Percentiles rank a stretch among this genome's conserved stretches.
phyloP scores from a whole-genome alignment of 2,113 vertebrate genomes.

The Myotis lucifugus region DNA sequence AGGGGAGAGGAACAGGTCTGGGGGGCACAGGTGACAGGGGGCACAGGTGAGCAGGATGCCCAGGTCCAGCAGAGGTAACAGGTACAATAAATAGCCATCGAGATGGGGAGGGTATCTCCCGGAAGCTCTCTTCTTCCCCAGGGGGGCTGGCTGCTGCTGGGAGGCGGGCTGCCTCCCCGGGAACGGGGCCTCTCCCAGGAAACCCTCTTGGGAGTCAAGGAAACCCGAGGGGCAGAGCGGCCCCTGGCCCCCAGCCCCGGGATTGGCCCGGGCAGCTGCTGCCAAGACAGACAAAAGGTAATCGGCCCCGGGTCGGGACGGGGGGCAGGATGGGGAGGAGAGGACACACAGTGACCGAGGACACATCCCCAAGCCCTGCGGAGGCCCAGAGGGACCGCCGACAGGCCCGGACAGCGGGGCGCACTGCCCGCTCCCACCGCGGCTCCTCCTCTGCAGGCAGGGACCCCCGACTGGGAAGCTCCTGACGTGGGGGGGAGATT shows the following conservation, averaged over 20 bases:
- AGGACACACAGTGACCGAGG: not conserved
- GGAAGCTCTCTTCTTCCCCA: not conserved
- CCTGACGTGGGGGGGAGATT: not conserved
- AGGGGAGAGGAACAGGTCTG: not conserved
- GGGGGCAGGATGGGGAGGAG: not conserved
- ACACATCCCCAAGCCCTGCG: not conserved
- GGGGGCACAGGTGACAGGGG: not conserved
- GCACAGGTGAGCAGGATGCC: not conserved
- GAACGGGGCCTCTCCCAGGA: constrained; percentile 30
- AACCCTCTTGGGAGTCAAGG: constrained; percentile 5
- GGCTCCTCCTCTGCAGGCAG: not conserved
- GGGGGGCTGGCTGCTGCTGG: not conserved
- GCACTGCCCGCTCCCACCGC: not conserved
- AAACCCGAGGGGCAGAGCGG: not conserved
- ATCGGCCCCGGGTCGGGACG: not conserved
- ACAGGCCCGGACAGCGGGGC: not conserved
- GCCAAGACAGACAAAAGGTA: constrained; percentile 29
- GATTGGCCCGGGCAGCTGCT: not conserved
- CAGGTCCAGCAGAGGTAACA: not conserved
- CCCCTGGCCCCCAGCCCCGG: not conserved
- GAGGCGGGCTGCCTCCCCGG: not conserved
- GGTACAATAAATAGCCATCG: not conserved
- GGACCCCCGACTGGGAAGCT: not conserved
- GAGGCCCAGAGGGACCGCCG: not conserved
- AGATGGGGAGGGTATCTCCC: not conserved